phyloP scores from a whole-genome alignment of 2,888 invertebrate genomes.

The Metalampra italica region DNA sequence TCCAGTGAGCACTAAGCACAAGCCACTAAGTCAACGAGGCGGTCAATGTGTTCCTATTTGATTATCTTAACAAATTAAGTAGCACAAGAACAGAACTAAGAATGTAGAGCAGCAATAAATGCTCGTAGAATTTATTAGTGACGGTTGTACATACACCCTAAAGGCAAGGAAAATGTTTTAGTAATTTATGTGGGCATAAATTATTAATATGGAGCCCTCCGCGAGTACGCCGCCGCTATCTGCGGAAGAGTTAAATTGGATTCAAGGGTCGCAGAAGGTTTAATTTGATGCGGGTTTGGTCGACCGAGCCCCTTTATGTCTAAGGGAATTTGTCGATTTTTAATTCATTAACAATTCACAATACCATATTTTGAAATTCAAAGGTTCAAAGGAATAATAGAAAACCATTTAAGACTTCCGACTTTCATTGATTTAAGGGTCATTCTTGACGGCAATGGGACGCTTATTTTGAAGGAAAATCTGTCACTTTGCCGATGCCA shows the following conservation, averaged over 20 bases:
- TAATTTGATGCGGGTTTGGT: constrained; percentile 59
- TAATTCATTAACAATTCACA: constrained; percentile 25
- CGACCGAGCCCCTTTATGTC: constrained; percentile 38
- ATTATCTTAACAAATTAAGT: too few relatives aligned
- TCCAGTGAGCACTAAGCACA: too few relatives aligned
- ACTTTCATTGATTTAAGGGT: too few relatives aligned
- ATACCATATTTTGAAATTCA: neutral
- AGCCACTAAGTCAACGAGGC: too few relatives aligned
- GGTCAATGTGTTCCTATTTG: too few relatives aligned
- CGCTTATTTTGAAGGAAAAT: too few relatives aligned
- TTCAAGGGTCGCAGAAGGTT: constrained; percentile 49
- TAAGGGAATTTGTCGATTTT: constrained; percentile 42
- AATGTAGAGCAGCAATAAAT: neutral
- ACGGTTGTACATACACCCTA: constrained; percentile 27
- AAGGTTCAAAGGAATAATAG: too few relatives aligned
- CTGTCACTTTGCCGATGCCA: too few relatives aligned
- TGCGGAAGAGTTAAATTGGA: constrained; percentile 60
- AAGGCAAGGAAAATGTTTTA: constrained; percentile 45
- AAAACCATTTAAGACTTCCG: too few relatives aligned
- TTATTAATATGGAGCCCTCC: constrained; percentile 47
- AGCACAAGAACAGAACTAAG: too few relatives aligned
- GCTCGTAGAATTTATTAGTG: constrained; percentile 13
- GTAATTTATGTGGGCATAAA: constrained; percentile 58
- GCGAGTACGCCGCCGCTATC: constrained; percentile 33
- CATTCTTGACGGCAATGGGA: too few relatives aligned